phyloP scores from a whole-genome alignment of 2,797 vertebrate genomes.

The Margarornis squamiger region DNA sequence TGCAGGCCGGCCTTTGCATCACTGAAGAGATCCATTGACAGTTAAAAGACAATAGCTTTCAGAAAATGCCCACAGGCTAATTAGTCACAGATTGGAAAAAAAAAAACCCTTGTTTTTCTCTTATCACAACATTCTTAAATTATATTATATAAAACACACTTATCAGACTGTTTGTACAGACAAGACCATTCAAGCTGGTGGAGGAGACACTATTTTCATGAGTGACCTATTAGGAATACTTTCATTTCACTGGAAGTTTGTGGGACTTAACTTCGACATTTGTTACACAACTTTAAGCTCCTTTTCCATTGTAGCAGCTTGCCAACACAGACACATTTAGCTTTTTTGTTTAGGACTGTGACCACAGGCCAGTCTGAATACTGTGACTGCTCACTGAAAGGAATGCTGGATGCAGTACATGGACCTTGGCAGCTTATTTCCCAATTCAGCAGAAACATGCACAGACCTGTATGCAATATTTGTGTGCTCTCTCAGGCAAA shows the following conservation, averaged over 20 bases:
- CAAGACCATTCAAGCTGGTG: neutral
- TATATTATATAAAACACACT: neutral
- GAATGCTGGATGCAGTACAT: neutral
- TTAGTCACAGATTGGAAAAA: neutral
- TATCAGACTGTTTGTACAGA: neutral
- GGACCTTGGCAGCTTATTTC: neutral
- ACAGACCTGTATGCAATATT: neutral
- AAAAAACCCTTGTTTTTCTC: neutral
- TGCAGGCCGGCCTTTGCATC: neutral
- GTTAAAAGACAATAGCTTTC: neutral
- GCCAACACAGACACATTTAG: neutral
- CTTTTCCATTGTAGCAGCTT: neutral
- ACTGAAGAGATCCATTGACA: neutral
- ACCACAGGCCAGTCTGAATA: constrained; percentile 13
- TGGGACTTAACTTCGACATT: neutral
- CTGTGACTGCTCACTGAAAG: neutral
- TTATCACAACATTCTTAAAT: neutral
- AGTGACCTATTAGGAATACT: neutral
- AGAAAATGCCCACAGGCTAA: neutral
- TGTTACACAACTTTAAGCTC: neutral
- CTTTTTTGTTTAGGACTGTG: neutral
- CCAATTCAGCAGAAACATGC: constrained; percentile 1
- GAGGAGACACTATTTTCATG: neutral
- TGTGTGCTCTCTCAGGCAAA: neutral
- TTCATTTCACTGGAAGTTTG: neutral